These are phyloP conservation scores for Heteractis magnifica DNA, from an alignment of 92 coral and sea anemone genomes.

Conservation along the genomic window DNA sequence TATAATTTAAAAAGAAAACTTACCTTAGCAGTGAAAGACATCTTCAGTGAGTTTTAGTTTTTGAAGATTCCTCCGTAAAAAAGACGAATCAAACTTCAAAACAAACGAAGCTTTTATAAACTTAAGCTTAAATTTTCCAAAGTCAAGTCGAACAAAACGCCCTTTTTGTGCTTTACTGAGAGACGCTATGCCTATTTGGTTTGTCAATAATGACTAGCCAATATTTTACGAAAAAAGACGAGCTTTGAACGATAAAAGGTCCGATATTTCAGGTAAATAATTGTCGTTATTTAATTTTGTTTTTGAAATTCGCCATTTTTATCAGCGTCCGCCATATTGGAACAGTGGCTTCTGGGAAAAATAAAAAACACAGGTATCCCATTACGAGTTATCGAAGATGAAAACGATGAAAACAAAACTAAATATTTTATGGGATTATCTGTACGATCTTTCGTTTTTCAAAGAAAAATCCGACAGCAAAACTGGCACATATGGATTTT, in stretches of 20 bases:
- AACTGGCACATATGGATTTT: too few species aligned
- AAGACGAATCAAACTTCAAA: neutral
- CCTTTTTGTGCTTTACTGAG: neutral
- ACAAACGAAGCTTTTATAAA: neutral
- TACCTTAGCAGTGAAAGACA: neutral
- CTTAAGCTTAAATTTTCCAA: neutral
- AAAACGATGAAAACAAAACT: too few species aligned
- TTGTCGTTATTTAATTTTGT: constrained; percentile 19
- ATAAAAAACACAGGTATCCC: constrained; percentile 31
- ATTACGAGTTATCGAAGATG: neutral
- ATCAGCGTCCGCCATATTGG: constrained; percentile 31
- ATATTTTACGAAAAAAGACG: neutral
- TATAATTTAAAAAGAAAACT: neutral
- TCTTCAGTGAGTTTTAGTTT: neutral
- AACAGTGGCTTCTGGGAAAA: neutral
- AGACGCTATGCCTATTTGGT: neutral
- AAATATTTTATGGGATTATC: too few species aligned
- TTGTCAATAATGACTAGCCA: neutral
- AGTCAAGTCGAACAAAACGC: too few species aligned
- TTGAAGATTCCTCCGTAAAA: neutral
- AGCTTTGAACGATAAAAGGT: neutral
- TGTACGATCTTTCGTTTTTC: too few species aligned
- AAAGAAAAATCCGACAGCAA: too few species aligned
- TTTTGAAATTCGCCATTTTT: constrained; percentile 34
- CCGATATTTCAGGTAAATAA: neutral